Evolutionary conservation across 2,113 vertebrate species (phyloP).

Genomic region (Elephantulus edwardii): DNA sequence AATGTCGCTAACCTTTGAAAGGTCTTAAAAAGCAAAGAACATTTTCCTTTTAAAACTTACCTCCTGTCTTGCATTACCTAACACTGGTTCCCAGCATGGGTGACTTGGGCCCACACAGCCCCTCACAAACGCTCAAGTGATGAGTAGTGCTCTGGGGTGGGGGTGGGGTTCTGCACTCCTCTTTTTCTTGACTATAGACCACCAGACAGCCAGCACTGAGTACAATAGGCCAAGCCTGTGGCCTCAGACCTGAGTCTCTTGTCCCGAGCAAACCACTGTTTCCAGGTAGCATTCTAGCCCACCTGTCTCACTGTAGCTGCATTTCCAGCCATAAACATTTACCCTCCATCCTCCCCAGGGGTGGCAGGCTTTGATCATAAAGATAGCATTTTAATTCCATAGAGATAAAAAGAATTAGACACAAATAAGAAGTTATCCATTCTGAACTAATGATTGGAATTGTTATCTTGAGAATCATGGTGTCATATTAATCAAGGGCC

Average conservation of each 20-base stretch:
- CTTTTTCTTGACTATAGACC: not conserved
- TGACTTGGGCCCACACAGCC: not conserved
- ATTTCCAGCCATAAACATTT: rapidly evolving
- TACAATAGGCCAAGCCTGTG: not conserved
- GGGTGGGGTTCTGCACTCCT: not conserved
- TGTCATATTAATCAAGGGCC: too few species aligned
- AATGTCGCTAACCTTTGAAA: not conserved
- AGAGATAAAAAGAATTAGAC: not conserved
- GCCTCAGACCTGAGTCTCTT: not conserved
- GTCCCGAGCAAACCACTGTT: not conserved
- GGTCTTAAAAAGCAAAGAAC: not conserved
- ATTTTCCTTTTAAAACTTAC: not conserved
- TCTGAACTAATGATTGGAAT: not conserved
- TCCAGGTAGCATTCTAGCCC: not conserved
- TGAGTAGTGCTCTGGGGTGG: too few species aligned
- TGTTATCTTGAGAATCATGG: too few species aligned
- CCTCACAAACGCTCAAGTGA: not conserved
- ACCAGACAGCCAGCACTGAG: rapidly evolving
- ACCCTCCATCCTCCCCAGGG: not conserved
- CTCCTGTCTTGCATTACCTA: not conserved
- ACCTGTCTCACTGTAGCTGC: not conserved
- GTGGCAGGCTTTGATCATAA: not conserved
- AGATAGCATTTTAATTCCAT: not conserved
- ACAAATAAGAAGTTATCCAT: slow-evolving; percentile 13
- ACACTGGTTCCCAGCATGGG: not conserved